Evolutionary conservation across 2,797 vertebrate genomes (phyloP).

Genomic region (Hoplostethus mediterraneus): DNA sequence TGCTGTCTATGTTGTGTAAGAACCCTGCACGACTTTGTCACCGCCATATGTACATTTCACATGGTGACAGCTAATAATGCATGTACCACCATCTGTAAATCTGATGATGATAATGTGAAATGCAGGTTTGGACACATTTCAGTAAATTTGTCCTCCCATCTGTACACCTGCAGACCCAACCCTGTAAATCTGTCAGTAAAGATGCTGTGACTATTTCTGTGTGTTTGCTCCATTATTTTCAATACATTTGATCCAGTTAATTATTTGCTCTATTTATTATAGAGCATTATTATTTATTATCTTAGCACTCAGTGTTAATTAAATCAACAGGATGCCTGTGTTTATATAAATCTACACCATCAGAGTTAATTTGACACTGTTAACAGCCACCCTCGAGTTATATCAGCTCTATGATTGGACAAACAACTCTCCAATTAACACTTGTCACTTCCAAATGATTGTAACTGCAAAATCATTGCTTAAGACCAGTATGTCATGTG

Average conservation of each 20-base stretch:
- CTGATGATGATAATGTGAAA: neutral
- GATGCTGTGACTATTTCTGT: neutral
- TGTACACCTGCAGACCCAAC: neutral
- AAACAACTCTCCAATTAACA: too few relatives aligned
- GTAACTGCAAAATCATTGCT: too few relatives aligned
- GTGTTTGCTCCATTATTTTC: neutral
- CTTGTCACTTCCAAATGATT: too few relatives aligned
- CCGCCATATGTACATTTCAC: conserved; percentile 6
- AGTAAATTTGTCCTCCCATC: neutral
- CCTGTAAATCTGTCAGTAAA: neutral
- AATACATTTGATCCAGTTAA: neutral
- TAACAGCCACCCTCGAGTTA: too few relatives aligned
- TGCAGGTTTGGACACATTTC: conserved; percentile 1
- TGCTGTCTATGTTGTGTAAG: neutral
- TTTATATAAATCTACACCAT: too few relatives aligned
- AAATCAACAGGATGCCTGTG: too few relatives aligned
- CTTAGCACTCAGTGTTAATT: neutral
- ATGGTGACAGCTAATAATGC: conserved; percentile 6
- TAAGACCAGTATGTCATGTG: too few relatives aligned
- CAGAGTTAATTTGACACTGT: too few relatives aligned
- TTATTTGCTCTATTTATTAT: too few relatives aligned
- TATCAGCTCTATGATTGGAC: too few relatives aligned
- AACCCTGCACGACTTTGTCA: neutral
- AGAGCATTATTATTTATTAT: conserved; percentile 5
- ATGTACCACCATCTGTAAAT: conserved; percentile 25